Conservation (phyloP, 2,797 vertebrate genomes). For the Atherinosoma microstoma region DNA sequence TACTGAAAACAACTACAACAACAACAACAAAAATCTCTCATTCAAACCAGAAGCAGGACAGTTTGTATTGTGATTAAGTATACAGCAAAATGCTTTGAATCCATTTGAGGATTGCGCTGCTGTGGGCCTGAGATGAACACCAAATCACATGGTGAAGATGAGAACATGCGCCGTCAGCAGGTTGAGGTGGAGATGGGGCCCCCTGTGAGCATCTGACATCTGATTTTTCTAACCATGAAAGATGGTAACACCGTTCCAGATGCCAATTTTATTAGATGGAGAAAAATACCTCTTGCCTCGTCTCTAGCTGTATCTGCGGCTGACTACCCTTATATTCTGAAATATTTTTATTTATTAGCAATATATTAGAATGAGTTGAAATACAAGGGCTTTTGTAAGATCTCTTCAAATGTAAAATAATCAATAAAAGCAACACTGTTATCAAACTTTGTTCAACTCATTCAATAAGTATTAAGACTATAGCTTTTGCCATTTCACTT, state of each 20-base stretch:
- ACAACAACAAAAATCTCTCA: conserved; percentile 62
- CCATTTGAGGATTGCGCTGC: conserved; percentile 67
- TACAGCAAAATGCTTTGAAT: conserved; percentile 73
- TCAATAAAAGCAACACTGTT: conserved; percentile 13
- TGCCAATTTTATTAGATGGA: conserved; percentile 74
- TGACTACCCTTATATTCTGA: conserved; percentile 13
- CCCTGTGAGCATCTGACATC: conserved; percentile 69
- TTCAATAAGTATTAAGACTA: neutral
- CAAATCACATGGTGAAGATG: conserved; percentile 65
- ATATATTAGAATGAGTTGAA: conserved; percentile 13
- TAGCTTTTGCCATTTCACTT: conserved; percentile 43
- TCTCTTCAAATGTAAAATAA: conserved; percentile 21
- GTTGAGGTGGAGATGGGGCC: conserved; percentile 53
- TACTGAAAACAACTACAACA: conserved; percentile 53
- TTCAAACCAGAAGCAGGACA: conserved; percentile 78
- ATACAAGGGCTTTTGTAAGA: neutral
- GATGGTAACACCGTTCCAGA: conserved; percentile 69
- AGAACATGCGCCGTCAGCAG: conserved; percentile 82
- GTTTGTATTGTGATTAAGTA: conserved; percentile 84
- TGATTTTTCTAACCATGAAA: conserved; percentile 84
- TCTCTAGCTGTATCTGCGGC: conserved; percentile 16
- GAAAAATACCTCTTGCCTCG: conserved; percentile 61
- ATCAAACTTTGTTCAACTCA: conserved; percentile 17
- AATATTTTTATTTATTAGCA: conserved; percentile 40
- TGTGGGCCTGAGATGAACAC: conserved; percentile 60